Base-by-base conservation (phyloP, 2,113 vertebrate species). In the Cranoglanis bouderius region DNA sequence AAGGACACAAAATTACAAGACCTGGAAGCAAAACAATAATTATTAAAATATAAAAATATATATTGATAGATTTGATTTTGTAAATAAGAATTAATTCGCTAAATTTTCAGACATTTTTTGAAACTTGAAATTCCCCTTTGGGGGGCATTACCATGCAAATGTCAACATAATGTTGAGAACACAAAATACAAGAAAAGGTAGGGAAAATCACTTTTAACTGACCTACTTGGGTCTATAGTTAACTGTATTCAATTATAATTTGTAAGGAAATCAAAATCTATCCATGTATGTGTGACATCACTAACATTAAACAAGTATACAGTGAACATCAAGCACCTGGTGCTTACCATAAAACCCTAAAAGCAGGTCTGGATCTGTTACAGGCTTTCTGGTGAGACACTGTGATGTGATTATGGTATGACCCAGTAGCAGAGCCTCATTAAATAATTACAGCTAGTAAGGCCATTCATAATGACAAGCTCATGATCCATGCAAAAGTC, bases 381-480 rank as follows among this genome's bases (percentile, higher is more conserved):
- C 14, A 40, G 86, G 19, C 19, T 46, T 53, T 32, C 46, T 35
- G n/a, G 18, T 77, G 26, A 77, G 53, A 43, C 38, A n/a, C 26
- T 4, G 51, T 49, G 57, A 82, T 63, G 57, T 83, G 49, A 70
- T 82, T 70, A 82, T 43, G 24, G 63, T 46, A 72, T 70, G 63
- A 53, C 63, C 38, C 32, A 72, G 80, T 55, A 32, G 59, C n/a
- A 6, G 18, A 82, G 24, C 63, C 53, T 75, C 67, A 84, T 88
- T 75, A 84, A 83, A 88, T 74, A 88, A 84, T 84, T 88, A 84
- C 87, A 75, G 67, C 51, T 46, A 59, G 35, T 82, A 57, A 19
- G 67, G 65, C 81, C 81, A 88, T 59, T 84, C 40, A 75, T 88
- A 51, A 74, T 46, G 65, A 46, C 18, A 49, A 75, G 67, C 87